These are phyloP conservation scores for Habroteleia sp. DNA, from an alignment of 2,888 invertebrate genomes.

Conservation along the genomic window DNA sequence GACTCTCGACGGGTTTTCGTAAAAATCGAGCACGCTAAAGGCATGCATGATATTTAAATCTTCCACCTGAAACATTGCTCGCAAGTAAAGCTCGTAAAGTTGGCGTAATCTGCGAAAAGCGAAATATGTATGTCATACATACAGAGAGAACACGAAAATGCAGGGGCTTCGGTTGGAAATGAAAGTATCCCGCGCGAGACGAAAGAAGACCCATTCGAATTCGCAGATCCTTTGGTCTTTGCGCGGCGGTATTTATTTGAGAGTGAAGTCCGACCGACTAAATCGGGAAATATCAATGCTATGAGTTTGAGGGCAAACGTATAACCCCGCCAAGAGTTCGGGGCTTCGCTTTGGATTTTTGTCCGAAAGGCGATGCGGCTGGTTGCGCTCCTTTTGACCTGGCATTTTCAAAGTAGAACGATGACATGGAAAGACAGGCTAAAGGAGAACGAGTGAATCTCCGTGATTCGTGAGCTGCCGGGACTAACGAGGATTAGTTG, in stretches of 20 bases:
- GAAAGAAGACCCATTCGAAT: conserved; percentile 50
- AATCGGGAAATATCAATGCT: conserved; percentile 61
- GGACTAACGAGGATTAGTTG: conserved; percentile 79
- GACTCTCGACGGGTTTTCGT: conserved; percentile 33
- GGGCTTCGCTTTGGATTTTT: conserved; percentile 60
- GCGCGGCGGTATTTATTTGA: conserved; percentile 48
- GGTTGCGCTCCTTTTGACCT: conserved; percentile 62
- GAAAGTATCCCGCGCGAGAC: conserved; percentile 49
- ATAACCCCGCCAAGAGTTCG: conserved; percentile 27
- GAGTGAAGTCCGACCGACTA: conserved; percentile 26
- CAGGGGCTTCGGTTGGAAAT: conserved; percentile 53
- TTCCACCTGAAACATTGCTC: conserved; percentile 32
- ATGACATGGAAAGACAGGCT: conserved; percentile 61
- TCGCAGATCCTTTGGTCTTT: conserved; percentile 57
- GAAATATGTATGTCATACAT: conserved; percentile 47
- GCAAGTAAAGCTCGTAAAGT: conserved; percentile 42
- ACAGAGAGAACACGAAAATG: conserved; percentile 34
- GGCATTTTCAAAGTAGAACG: conserved; percentile 60
- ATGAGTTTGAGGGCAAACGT: conserved; percentile 39
- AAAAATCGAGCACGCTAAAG: conserved; percentile 23
- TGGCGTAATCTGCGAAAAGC: conserved; percentile 52
- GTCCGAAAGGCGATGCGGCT: conserved; percentile 56
- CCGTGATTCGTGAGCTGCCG: conserved; percentile 75
- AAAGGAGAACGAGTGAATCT: conserved; percentile 53
- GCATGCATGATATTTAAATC: conserved; percentile 50